phyloP scores from a whole-genome alignment of 2,797 vertebrate genomes.

The Furcifer pardalis region DNA sequence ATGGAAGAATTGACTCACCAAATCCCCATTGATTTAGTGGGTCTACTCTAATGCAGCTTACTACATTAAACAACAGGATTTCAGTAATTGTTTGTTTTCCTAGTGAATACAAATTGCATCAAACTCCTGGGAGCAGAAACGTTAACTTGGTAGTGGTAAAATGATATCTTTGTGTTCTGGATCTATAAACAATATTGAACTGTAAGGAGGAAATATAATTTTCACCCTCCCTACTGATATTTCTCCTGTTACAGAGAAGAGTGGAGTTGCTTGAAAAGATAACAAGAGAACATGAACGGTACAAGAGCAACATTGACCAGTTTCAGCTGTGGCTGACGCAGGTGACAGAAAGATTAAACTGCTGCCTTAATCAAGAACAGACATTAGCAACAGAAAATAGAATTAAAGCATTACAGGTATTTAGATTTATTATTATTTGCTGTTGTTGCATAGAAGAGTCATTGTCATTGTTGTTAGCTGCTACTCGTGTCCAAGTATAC shows the following conservation, averaged over 20 bases:
- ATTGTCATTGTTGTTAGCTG: too few relatives aligned
- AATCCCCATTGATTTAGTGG: too few relatives aligned
- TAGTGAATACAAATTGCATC: neutral
- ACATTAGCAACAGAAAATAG: slow-evolving; percentile 69
- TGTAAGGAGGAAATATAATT: slow-evolving; percentile 35
- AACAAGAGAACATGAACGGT: slow-evolving; percentile 83
- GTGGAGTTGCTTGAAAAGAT: slow-evolving; percentile 83
- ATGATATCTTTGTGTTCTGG: slow-evolving; percentile 30
- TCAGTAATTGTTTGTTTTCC: neutral
- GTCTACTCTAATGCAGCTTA: too few relatives aligned
- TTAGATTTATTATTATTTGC: neutral
- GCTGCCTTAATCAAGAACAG: slow-evolving; percentile 67
- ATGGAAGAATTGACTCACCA: too few relatives aligned
- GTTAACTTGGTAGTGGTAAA: neutral
- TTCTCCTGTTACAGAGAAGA: slow-evolving; percentile 79
- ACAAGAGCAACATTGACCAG: slow-evolving; percentile 72
- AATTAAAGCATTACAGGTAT: slow-evolving; percentile 83
- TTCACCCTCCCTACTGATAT: slow-evolving; percentile 31
- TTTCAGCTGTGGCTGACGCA: slow-evolving; percentile 87
- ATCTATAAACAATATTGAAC: slow-evolving; percentile 2
- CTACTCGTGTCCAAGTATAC: too few relatives aligned
- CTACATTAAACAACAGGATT: too few relatives aligned
- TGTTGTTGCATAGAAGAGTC: neutral
- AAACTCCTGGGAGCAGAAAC: slow-evolving; percentile 27
- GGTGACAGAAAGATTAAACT: slow-evolving; percentile 81